Base-by-base conservation (phyloP, 2,797 vertebrate genomes). In the Anas georgica region DNA sequence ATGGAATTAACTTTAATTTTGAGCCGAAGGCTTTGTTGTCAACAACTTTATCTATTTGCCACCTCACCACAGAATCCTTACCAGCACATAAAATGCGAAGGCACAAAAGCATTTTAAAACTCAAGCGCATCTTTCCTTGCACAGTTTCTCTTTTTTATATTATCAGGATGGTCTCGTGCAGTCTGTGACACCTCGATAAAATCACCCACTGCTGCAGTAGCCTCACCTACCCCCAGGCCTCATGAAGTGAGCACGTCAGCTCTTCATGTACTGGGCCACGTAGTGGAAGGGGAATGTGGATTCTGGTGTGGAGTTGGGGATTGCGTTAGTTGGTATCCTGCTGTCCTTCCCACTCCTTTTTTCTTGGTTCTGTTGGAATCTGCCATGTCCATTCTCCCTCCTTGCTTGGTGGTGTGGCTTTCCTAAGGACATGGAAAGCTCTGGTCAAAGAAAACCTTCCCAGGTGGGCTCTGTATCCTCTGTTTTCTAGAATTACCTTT, bases 1-100 rank as follows among this genome's bases (percentile, higher is more conserved):
- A 12, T 50, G 62, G 78, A 91, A 95, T 93, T 83, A 90, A 60
- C 85, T 91, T 93, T 86, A 62, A 88, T 97, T 95, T 94, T 93
- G 78, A 85, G 83, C 74, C 0, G 1, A 90, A 85, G 88, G 35
- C 66, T 93, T 94, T 94, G 86, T 83, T 86, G 60, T 93, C 95
- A 94, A 80, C 73, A 80, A 66, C 72, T 91, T 94, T 88, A 91
- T 84, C 80, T 93, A 43, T 78, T 94, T 91, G 82, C 86, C 75
- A 94, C 4, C 56, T 85, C 68, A 83, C 88, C 58, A 35, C 41
- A 91, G 88, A 90, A 94, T 89, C 75, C 55, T 78, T 94, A n/a
- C 79, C 78, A 66, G 75, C 81, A 81, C 58, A 69, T 75, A 85
- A 83, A 96, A 94, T 52, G 50, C 75, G 72, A 93, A 94, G 26